phyloP scores from a whole-genome alignment of 2,888 invertebrate species.

The Euspilapteryx auroguttella region DNA sequence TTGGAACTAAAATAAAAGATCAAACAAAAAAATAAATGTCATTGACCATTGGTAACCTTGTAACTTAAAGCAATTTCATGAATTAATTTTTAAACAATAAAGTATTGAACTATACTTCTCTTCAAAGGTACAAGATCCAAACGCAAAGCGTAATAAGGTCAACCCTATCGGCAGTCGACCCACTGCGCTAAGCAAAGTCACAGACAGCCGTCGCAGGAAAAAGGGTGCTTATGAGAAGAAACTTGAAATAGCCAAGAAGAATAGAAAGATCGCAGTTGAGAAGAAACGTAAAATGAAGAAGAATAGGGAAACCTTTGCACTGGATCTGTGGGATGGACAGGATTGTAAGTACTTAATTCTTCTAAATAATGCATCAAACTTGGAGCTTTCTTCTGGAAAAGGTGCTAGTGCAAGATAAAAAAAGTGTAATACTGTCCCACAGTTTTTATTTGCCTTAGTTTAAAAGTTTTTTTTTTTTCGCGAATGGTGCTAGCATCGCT shows the following conservation, averaged over 20 bases:
- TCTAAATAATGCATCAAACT: constrained; percentile 1
- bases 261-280: constrained; percentile 33
- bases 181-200: constrained; percentile 45
- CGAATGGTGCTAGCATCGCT: no score
- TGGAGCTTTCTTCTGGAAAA: neutral
- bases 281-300: constrained; percentile 37
- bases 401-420: neutral
- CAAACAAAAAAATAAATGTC: no score
- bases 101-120: no score
- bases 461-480: no score
- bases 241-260: constrained; percentile 42
- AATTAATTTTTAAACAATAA: no score
- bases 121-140: constrained; percentile 73
- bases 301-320: constrained; percentile 51
- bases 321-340: constrained; percentile 71
- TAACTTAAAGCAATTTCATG: no score
- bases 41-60: no score
- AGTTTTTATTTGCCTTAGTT: no score
- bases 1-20: no score
- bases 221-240: constrained; percentile 58
- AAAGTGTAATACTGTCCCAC: neutral
- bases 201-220: constrained; percentile 32
- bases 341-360: constrained; percentile 58
- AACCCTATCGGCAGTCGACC: constrained; percentile 32
- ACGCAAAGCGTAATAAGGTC: constrained; percentile 55